phyloP scores from a whole-genome alignment of 2,888 invertebrate genomes.

The Trissolcus brochymenae region DNA sequence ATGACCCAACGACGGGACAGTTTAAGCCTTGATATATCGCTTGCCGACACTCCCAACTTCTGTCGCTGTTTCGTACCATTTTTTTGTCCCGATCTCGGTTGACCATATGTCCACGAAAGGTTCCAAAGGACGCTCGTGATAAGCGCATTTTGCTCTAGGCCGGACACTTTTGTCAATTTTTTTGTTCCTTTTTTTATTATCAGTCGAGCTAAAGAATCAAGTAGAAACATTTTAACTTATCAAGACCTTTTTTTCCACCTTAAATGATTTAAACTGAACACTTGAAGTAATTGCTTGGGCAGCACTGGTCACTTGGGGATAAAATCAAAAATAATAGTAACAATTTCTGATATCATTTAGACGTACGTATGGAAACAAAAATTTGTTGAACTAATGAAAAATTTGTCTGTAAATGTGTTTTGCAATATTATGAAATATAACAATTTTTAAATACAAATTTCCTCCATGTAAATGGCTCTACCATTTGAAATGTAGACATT shows the following conservation, averaged over 20 bases:
- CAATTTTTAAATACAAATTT: no score
- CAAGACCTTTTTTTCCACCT: constrained; percentile 2
- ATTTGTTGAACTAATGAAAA: no score
- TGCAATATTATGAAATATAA: no score
- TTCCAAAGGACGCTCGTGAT: constrained; percentile 52
- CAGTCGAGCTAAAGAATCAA: constrained; percentile 1
- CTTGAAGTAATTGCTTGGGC: constrained; percentile 9
- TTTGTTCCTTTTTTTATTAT: constrained; percentile 23
- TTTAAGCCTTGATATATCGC: constrained; percentile 77
- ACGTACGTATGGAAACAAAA: no score
- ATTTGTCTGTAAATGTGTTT: no score
- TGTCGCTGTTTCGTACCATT: constrained; percentile 74
- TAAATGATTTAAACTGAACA: constrained; percentile 27
- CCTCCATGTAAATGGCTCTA: no score
- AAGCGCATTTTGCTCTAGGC: constrained; percentile 47
- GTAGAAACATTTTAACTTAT: constrained; percentile 12
- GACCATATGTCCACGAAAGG: constrained; percentile 58
- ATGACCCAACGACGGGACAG: constrained; percentile 69
- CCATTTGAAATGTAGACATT: no score
- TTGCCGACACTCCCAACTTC: constrained; percentile 76
- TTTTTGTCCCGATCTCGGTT: constrained; percentile 66
- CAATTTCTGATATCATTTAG: no score
- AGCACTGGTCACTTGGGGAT: neutral
- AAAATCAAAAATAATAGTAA: no score
- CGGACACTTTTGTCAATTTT: constrained; percentile 27